Evolutionary conservation across 1,140 invertebrate species (phyloP).

Genomic region (Limonius californicus): DNA sequence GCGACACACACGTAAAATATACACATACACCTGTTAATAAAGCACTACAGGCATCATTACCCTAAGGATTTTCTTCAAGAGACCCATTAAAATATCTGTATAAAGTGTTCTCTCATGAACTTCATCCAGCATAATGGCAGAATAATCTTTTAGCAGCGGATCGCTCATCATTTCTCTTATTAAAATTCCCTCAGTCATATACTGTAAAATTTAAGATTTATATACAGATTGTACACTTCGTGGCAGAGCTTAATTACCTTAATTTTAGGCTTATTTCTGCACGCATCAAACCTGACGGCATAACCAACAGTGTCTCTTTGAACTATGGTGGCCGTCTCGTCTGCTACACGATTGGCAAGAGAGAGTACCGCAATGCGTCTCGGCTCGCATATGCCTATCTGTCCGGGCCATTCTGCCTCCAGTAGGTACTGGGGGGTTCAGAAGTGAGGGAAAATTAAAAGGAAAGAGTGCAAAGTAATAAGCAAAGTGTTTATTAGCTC

Average conservation of each 20-base stretch:
- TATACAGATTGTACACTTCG: no score
- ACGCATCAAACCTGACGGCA: conserved; percentile 87
- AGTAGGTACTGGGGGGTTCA: conserved; percentile 69
- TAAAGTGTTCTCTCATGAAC: conserved; percentile 91
- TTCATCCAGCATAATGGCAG: conserved; percentile 92
- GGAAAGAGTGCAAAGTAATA: not conserved
- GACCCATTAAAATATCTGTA: conserved; percentile 91
- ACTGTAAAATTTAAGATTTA: conserved; percentile 54
- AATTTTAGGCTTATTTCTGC: conserved; percentile 72
- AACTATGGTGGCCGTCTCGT: conserved; percentile 73
- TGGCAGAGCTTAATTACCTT: conserved; percentile 69
- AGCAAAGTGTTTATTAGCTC: conserved; percentile 11
- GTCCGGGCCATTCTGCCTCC: conserved; percentile 83
- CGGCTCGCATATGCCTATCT: conserved; percentile 89
- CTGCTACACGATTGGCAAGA: conserved; percentile 84
- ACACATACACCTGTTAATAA: not conserved
- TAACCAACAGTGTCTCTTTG: conserved; percentile 87
- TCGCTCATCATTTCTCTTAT: conserved; percentile 93
- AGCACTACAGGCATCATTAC: conserved; percentile 52
- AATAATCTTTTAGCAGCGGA: conserved; percentile 85
- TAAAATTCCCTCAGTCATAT: conserved; percentile 94
- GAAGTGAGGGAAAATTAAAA: not conserved
- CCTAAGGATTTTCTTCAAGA: conserved; percentile 88
- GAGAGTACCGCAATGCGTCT: conserved; percentile 86
- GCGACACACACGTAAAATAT: conserved; percentile 15